Evolutionary conservation across 2,113 vertebrate genomes (phyloP), one percentile per base, ranked within the genome.

Genomic region (Naja naja): DNA sequence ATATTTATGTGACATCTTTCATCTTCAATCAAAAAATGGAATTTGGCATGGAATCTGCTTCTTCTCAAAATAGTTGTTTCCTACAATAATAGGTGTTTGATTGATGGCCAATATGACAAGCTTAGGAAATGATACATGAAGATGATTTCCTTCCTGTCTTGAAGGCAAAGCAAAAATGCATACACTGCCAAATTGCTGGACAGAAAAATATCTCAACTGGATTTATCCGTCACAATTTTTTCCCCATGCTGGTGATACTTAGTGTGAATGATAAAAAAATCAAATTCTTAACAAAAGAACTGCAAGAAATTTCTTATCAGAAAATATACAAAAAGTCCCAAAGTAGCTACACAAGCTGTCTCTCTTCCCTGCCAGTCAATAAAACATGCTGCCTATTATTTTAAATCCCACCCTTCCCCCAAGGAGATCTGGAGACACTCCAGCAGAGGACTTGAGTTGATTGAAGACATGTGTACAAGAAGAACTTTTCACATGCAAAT

Each of bases 401-500:
- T 92, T 87, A 23, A 20, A 87, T 89, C 25, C 93, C 93, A 86
- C 49, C 45, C 53, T 34, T 85, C 85, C 92, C 91, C 53, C 58
- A 94, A 88, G 43, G 56, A 20, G 25, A n/a, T 85, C 91, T 89
- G 88, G 93, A 95, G 95, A 92, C 86, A 90, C 52, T 16, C 39
- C 12, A 43, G 11, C 47, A 88, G 88, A 2, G 3, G 0, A 55
- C 69, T 74, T 1, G n/a, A 11, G 91, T 30, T 23, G 49, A 95
- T 86, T 39, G 6, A 90, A 96, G 64, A 81, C 94, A 94, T 2
- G 2, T 69, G 93, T 6, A 89, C 23, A 94, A 89, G 96, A 94
- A 88, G 95, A 85, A 88, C 94, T 95, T 90, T 52, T 95, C 95
- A 97, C 94, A 94, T 91, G 94, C 93, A 93, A 95, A 91, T 81